phyloP scores from a whole-genome alignment of 2,797 vertebrate genomes.

The Threskiornis aethiopicus region DNA sequence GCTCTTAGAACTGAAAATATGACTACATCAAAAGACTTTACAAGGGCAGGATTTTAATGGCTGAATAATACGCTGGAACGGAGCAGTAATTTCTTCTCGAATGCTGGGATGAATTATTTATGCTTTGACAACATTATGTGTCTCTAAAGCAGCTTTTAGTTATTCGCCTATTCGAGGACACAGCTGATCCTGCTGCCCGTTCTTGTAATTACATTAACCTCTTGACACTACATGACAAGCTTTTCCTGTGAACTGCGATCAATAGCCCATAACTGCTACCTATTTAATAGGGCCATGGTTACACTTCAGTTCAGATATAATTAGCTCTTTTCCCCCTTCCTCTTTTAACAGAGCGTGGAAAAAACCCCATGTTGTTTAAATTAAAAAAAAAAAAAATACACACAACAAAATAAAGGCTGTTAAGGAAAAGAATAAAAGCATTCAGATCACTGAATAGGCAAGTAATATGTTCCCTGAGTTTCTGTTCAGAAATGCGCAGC shows the following conservation, averaged over 20 bases:
- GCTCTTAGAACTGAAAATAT: conserved; percentile 76
- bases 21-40: conserved; percentile 78
- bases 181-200: conserved; percentile 82
- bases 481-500: not conserved
- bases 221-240: conserved; percentile 83
- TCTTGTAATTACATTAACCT: conserved; percentile 89
- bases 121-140: conserved; percentile 86
- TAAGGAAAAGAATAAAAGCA: conserved; percentile 37
- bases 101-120: conserved; percentile 85
- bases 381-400: not conserved
- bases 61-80: conserved; percentile 80
- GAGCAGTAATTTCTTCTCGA: conserved; percentile 79
- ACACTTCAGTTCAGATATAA: conserved; percentile 79
- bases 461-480: conserved; percentile 3
- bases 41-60: conserved; percentile 81
- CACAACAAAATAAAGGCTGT: conserved; percentile 34
- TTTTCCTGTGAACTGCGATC: conserved; percentile 81
- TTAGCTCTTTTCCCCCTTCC: conserved; percentile 73
- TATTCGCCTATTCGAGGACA: conserved; percentile 80
- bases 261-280: conserved; percentile 83
- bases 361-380: conserved; percentile 37
- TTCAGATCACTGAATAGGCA: not conserved
- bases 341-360: conserved; percentile 38
- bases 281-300: conserved; percentile 77
- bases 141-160: conserved; percentile 83